Base-by-base conservation (phyloP, 2,797 vertebrate genomes). In the Eptatretus atami region DNA sequence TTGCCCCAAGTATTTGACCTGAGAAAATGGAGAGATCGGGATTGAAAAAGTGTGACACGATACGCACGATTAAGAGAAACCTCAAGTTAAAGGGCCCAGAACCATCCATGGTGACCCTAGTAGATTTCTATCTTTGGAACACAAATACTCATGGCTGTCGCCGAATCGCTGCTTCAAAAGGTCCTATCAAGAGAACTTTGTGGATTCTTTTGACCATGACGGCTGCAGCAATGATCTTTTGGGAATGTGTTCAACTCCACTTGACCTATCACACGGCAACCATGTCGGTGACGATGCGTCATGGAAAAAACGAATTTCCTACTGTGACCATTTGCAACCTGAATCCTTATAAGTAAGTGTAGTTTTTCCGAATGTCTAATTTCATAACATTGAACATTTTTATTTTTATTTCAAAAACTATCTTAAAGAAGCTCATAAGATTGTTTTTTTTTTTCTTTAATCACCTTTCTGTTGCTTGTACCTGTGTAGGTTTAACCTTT, bases 141-240 rank as follows among this genome's bases (percentile, higher is more conserved):
- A 79, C 79, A 72, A 80, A 79, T 72, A 79, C 78, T 1, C 79
- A 80, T 1, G 79, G 79, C 67, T 80, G 78, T 69, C 76, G 79
- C 2, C 76, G 79, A 69, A 80, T 80, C 15, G 77, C 79, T 15
- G 79, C 79, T 63, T 80, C 78, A 2, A 73, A 74, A 0, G 79
- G 78, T 64, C 76, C 78, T 54, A 71, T 80, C 6, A 76, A 78
- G 31, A 69, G 73, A 19, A 67, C 74, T 63, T 68, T 77, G 63
- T 80, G 79, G 79, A 75, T 79, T 64, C 11, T 70, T 44, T 72
- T 80, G 52, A 80, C 79, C 0, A 72, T 80, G 13, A 69, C 69
- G 0, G 76, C 79, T 0, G 79, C 79, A 64, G 76, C 68, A 4
- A 74, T 80, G 2, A 77, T 80, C 64, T 63, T 80, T 66, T 79